Evolutionary conservation across 2,113 vertebrate genomes (phyloP).

Genomic region (Phoxinus phoxinus): DNA sequence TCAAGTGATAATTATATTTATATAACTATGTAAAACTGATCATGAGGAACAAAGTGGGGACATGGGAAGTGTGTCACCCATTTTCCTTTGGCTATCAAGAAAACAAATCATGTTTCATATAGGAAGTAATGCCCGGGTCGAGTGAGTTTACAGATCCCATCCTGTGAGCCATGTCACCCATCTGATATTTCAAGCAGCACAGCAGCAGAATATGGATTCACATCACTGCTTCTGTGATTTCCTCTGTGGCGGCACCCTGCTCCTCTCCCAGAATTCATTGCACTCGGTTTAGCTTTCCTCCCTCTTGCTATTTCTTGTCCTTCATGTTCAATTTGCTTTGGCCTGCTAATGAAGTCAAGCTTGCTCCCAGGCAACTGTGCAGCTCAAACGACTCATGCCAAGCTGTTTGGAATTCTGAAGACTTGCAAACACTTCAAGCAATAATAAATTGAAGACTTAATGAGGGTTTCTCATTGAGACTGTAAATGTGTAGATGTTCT

Average conservation of each 20-base stretch:
- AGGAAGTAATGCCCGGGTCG: constrained; percentile 3
- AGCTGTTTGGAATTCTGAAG: constrained; percentile 27
- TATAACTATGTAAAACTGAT: not conserved
- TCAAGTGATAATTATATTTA: not conserved
- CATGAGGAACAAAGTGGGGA: not conserved
- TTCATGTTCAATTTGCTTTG: constrained; percentile 60
- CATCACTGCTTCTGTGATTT: constrained; percentile 60
- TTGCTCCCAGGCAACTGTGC: constrained; percentile 57
- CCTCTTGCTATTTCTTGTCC: constrained; percentile 41
- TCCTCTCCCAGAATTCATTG: constrained; percentile 55
- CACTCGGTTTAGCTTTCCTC: constrained; percentile 33
- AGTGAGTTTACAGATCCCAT: constrained; percentile 28
- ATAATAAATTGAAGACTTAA: constrained; percentile 38
- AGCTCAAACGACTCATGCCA: constrained; percentile 58
- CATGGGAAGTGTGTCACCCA: not conserved
- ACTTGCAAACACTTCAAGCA: constrained; percentile 24
- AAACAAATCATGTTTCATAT: not conserved
- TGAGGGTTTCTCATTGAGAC: constrained; percentile 10
- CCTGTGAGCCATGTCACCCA: constrained; percentile 42
- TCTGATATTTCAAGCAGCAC: constrained; percentile 57
- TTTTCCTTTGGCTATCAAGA: constrained; percentile 12
- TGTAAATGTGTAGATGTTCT: constrained; percentile 21
- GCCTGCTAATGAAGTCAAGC: constrained; percentile 62
- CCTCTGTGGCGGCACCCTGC: constrained; percentile 40
- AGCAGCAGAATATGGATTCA: constrained; percentile 60